Conservation (phyloP, 2,888 invertebrate genomes). For the Spatulosminthurus flaviceps region DNA sequence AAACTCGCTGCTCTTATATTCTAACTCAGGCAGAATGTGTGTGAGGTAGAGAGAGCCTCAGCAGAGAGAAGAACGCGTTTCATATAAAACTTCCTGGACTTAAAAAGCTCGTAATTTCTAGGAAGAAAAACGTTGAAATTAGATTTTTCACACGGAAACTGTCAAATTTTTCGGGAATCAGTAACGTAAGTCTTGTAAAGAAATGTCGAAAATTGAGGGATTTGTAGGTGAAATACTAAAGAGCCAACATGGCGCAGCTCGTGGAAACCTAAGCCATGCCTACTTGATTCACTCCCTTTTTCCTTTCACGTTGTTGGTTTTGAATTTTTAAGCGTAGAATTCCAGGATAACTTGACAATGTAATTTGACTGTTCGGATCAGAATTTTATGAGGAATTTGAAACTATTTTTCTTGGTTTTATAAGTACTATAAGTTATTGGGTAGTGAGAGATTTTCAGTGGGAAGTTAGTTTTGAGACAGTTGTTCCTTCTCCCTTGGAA, state of each 20-base stretch:
- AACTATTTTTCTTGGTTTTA: neutral
- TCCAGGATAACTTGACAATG: neutral
- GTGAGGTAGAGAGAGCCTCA: too few relatives aligned
- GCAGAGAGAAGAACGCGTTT: too few relatives aligned
- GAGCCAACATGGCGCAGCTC: conserved; percentile 14
- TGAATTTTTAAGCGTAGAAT: neutral
- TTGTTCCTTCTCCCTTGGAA: neutral
- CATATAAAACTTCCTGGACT: too few relatives aligned
- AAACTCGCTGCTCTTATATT: too few relatives aligned
- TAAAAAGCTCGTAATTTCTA: too few relatives aligned
- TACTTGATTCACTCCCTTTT: too few relatives aligned
- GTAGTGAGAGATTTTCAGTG: neutral
- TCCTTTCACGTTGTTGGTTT: too few relatives aligned
- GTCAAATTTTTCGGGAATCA: too few relatives aligned
- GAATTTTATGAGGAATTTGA: neutral
- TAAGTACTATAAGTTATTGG: neutral
- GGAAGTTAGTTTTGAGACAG: neutral
- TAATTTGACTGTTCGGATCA: neutral
- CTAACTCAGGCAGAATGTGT: too few relatives aligned
- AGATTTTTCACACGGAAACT: too few relatives aligned
- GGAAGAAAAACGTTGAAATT: too few relatives aligned
- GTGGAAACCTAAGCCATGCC: too few relatives aligned
- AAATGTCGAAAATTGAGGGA: neutral
- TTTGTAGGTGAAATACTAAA: conserved; percentile 11
- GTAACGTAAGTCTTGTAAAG: neutral